Base-by-base conservation (phyloP, 2,888 invertebrate genomes). In the Ecdyonurus torrentis region DNA sequence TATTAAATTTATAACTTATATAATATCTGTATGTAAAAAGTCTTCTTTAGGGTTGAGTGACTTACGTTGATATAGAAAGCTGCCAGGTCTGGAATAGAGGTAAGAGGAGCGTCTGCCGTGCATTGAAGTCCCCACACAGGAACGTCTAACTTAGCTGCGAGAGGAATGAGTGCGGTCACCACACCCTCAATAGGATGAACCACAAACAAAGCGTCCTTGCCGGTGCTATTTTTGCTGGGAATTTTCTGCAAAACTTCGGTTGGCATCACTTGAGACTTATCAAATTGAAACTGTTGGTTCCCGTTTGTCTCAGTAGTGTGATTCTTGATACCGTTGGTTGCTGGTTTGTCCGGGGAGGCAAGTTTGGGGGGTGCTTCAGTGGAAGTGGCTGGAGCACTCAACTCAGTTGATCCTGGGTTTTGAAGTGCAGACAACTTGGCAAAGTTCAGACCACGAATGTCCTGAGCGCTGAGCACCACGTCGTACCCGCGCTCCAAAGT, bases 111-210 rank as follows among this genome's bases (percentile, higher is more conserved):
- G 18, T 83, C 81, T 59, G 77, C 76, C 10, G 89, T 87, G 76
- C 93, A 93, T 76, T 97, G 96, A 60, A 97, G 77, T n/a, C 94
- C 95, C 77, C 83, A 89, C 61, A 91, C 91, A 2, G 87, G 86
- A 64, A 83, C 83, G 59, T 84, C 79, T 66, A 97, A 78, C 67
- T 83, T 81, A 62, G 78, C 77, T 20, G 92, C 90, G 67, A 98
- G 74, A 19, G 79, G 78, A 70, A 82, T 81, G 69, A 97, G 77
- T 60, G 86, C 79, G 53, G 80, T 80, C 25, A 87, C 86, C 65
- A 85, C 84, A 68, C 96, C 95, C 78, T 96, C 95, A 71, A 96
- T 91, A 1, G 95, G 91, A 74, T 93, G 91, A 62, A 89, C 78
- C 70, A 81, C 71, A 70, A 80, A 81, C 22, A 77, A 69, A 18